A percentile compares a stretch with the other conserved stretches of the same genome.
phyloP scores from a whole-genome alignment of 2,113 vertebrate species.

The Hemichromis elongatus region DNA sequence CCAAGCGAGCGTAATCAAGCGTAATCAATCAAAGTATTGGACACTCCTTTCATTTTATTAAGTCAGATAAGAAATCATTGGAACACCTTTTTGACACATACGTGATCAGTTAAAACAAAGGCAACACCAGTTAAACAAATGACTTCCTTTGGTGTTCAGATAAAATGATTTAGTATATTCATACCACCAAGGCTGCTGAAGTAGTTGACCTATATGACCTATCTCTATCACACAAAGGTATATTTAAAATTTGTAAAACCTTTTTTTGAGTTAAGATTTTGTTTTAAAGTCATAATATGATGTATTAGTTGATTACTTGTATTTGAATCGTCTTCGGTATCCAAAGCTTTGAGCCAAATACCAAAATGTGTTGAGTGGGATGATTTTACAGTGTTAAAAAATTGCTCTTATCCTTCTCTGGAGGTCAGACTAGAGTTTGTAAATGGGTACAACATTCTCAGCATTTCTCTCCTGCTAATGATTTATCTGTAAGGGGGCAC shows the following conservation, averaged over 20 bases:
- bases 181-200: not conserved
- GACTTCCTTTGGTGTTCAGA: not conserved
- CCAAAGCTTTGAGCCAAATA: not conserved
- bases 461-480: not conserved
- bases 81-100: not conserved
- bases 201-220: not conserved
- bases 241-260: not conserved
- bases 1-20: no score
- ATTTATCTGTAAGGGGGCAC: not conserved
- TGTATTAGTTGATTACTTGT: not conserved
- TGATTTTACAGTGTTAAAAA: not conserved
- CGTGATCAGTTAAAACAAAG: not conserved
- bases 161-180: not conserved
- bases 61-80: not conserved
- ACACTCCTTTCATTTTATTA: not conserved
- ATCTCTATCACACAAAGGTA: not conserved
- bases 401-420: not conserved
- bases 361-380: not conserved
- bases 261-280: not conserved
- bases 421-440: not conserved
- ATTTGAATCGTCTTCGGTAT: not conserved
- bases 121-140: not conserved
- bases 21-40: fast-evolving
- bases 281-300: not conserved
- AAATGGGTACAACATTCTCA: not conserved